Conservation (phyloP, 2,113 vertebrate species). For the Urocitellus parryii region DNA sequence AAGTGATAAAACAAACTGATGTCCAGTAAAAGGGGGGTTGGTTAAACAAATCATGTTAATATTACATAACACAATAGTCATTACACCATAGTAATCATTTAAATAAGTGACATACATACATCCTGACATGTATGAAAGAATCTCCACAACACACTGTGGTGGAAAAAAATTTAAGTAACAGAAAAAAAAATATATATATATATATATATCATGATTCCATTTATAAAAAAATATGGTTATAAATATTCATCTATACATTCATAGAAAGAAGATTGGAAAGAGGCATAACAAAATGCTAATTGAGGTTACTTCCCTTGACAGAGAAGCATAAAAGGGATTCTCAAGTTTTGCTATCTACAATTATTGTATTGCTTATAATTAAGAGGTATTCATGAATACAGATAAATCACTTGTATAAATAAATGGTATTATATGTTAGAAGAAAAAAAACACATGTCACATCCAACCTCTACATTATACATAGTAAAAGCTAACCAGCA, state of each 20-base stretch:
- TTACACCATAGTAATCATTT: not conserved
- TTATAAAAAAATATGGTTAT: constrained; percentile 46
- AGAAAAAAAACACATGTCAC: not conserved
- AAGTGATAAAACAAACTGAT: not conserved
- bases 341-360: not conserved
- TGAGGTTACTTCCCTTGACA: constrained; percentile 15
- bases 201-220: not conserved
- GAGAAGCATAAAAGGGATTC: not conserved
- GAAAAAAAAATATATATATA: too few species aligned
- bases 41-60: constrained; percentile 9
- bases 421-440: constrained; percentile 15
- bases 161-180: constrained; percentile 17
- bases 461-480: not conserved
- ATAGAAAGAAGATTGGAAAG: constrained; percentile 20
- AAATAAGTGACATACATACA: not conserved
- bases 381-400: constrained; percentile 12
- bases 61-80: not conserved
- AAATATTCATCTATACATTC: constrained; percentile 17
- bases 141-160: not conserved
- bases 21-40: not conserved
- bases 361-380: not conserved
- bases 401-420: constrained; percentile 16
- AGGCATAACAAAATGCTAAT: not conserved
- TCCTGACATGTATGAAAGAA: not conserved
- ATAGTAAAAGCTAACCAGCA: constrained; percentile 8